Conservation (phyloP, 1,140 invertebrate species). For the Platyura marginata region DNA sequence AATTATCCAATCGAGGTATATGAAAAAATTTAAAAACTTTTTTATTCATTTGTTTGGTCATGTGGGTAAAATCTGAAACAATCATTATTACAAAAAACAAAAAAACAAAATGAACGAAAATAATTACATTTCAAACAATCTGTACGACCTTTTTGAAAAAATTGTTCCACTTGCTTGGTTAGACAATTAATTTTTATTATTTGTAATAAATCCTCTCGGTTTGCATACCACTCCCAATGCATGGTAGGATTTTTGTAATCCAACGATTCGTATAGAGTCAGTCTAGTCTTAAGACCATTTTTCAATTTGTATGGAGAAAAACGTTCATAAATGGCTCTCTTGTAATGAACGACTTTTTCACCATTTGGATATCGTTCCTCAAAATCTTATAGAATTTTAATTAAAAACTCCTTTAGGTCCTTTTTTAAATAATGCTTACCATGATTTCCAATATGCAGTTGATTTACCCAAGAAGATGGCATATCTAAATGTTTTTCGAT, state of each 20-base stretch:
- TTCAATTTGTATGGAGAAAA: slow-evolving; percentile 44
- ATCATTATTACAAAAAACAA: too few relatives aligned
- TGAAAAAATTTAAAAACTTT: slow-evolving; percentile 41
- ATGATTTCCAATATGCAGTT: slow-evolving; percentile 39
- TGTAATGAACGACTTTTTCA: slow-evolving; percentile 46
- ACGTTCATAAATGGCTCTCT: slow-evolving; percentile 49
- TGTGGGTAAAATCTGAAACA: slow-evolving; percentile 13
- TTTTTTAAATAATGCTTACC: too few relatives aligned
- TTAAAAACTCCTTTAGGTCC: too few relatives aligned
- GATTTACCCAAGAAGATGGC: slow-evolving; percentile 44
- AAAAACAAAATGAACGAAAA: too few relatives aligned
- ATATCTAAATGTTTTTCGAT: slow-evolving; percentile 52
- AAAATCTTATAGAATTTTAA: too few relatives aligned
- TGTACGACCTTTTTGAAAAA: slow-evolving; percentile 7
- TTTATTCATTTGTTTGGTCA: not conserved
- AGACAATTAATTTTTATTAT: slow-evolving; percentile 34
- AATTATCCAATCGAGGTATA: slow-evolving; percentile 42
- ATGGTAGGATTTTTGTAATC: slow-evolving; percentile 33
- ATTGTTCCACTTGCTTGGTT: slow-evolving; percentile 31
- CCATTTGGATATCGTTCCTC: slow-evolving; percentile 49
- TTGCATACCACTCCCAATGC: slow-evolving; percentile 42
- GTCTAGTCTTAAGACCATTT: slow-evolving; percentile 38
- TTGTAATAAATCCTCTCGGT: slow-evolving; percentile 42
- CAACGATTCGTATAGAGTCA: slow-evolving; percentile 45
- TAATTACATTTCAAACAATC: not conserved